These are phyloP conservation scores for Cryptus viduatorius DNA, from an alignment of 2,888 invertebrate genomes.

Conservation along the genomic window DNA sequence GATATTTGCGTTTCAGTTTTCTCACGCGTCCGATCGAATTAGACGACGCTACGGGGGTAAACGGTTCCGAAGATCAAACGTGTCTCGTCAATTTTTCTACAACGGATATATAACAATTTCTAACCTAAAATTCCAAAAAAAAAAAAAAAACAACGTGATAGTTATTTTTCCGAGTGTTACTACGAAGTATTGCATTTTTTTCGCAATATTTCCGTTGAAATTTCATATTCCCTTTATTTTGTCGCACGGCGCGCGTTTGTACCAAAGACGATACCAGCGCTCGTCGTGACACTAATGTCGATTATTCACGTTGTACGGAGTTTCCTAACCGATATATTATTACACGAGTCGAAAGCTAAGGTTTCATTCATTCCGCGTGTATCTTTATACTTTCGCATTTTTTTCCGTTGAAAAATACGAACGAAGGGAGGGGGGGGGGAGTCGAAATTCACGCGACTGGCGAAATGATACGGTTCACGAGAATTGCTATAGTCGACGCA, in stretches of 20 bases:
- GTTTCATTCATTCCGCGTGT: background rate
- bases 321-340: slow-evolving; percentile 1
- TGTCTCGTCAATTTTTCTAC: background rate
- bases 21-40: slow-evolving; percentile 1
- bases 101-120: no score
- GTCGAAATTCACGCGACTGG: background rate
- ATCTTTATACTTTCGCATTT: background rate
- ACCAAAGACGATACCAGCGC: background rate
- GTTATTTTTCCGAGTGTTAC: no score
- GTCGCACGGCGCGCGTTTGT: background rate
- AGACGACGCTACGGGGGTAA: background rate
- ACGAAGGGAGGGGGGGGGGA: background rate
- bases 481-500: slow-evolving; percentile 17
- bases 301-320: background rate
- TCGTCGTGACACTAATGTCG: background rate
- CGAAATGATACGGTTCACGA: slow-evolving; percentile 23
- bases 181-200: no score
- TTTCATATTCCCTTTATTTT: no score
- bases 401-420: background rate
- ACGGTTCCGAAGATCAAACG: background rate
- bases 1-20: slow-evolving; percentile 17
- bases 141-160: no score
- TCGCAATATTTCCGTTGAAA: no score
- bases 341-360: slow-evolving; percentile 3
- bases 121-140: no score